phyloP scores from a whole-genome alignment of 2,888 invertebrate genomes.

The Periphyllus acericola region DNA sequence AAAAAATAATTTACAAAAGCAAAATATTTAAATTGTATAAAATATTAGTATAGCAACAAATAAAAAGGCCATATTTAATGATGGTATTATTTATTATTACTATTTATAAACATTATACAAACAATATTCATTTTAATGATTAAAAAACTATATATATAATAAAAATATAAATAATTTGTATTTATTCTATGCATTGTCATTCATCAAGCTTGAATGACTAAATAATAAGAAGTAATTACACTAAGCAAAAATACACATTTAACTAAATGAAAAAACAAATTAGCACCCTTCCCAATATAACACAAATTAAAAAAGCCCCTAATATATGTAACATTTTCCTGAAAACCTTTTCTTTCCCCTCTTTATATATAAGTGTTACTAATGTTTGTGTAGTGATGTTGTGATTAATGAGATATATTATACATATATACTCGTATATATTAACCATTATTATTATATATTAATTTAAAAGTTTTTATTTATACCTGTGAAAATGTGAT shows the following conservation, averaged over 20 bases:
- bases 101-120: background rate
- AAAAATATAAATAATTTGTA: background rate
- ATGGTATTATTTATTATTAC: background rate
- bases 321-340: constrained; percentile 1
- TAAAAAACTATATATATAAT: background rate
- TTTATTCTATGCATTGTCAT: constrained; percentile 3
- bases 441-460: constrained; percentile 18
- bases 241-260: constrained; percentile 14
- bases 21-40: constrained; percentile 22
- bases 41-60: constrained; percentile 8
- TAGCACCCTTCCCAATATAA: background rate
- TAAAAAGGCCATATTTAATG: background rate
- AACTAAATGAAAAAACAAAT: background rate
- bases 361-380: background rate
- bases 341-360: background rate
- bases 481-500: constrained; percentile 29
- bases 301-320: constrained; percentile 16
- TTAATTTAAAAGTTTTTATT: background rate
- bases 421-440: constrained; percentile 2
- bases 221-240: background rate
- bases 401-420: constrained; percentile 25
- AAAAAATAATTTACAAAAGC: constrained; percentile 16
- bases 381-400: constrained; percentile 43
- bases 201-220: constrained; percentile 26
- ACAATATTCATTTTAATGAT: background rate